Evolutionary conservation across 2,888 invertebrate genomes (phyloP).

Genomic region (Drosophila robusta): DNA sequence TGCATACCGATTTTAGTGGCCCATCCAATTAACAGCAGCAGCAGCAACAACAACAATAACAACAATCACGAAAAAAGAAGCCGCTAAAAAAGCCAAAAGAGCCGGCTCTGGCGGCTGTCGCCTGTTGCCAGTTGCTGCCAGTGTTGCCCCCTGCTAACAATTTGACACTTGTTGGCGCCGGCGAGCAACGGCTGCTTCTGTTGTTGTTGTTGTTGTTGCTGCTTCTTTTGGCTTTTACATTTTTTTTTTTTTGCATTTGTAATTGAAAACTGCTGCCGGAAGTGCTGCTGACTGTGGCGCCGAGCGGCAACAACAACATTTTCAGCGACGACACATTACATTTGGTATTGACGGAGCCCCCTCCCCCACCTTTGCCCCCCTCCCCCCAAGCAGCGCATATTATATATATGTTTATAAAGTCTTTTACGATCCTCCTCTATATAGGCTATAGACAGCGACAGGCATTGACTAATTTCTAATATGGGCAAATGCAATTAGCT

Average conservation of each 20-base stretch:
- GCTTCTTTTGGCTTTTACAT: conserved; percentile 33
- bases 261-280: conserved; percentile 74
- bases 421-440: conserved; percentile 5
- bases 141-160: conserved; percentile 41
- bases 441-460: conserved; percentile 34
- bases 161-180: conserved; percentile 81
- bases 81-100: conserved; percentile 27
- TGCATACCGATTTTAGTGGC: conserved; percentile 52
- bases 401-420: conserved; percentile 1
- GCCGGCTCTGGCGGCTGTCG: background rate
- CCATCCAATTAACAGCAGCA: conserved; percentile 61
- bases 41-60: conserved; percentile 26
- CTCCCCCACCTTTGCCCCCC: background rate
- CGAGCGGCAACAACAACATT: conserved; percentile 16
- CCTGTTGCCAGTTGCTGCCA: conserved; percentile 11
- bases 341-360: background rate
- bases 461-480: conserved; percentile 58
- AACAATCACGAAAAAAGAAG: conserved; percentile 49
- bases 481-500: conserved; percentile 69
- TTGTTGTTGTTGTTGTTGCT: conserved; percentile 20
- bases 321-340: background rate
- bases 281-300: conserved; percentile 53
- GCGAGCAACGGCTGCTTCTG: conserved; percentile 16
- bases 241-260: conserved; percentile 24
- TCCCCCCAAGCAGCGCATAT: background rate